Conservation (phyloP, 2,113 vertebrate species). For the Heptranchias perlo region DNA sequence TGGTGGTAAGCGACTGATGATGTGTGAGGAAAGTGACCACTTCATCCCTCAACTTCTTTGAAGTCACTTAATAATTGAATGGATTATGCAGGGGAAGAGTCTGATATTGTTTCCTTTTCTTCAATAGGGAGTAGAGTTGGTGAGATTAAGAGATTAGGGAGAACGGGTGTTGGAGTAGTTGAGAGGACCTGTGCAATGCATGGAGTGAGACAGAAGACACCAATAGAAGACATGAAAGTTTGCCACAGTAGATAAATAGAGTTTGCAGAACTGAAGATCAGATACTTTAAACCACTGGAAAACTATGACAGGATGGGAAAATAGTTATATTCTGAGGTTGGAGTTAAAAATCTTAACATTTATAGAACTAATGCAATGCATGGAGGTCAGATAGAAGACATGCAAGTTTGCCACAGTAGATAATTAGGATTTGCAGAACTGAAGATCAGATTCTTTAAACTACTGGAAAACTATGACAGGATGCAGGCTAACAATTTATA, state of each 20-base stretch:
- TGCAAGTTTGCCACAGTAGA: not conserved
- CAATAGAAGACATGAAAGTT: not conserved
- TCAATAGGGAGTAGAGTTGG: not conserved
- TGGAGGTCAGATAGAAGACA: no score
- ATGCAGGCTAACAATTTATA: conserved; percentile 13
- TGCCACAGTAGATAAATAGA: not conserved
- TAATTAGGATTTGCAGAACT: not conserved
- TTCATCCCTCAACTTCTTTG: not conserved
- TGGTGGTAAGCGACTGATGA: not conserved
- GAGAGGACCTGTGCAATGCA: not conserved
- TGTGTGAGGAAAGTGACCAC: not conserved
- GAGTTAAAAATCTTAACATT: no score
- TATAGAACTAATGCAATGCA: no score
- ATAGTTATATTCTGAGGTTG: no score
- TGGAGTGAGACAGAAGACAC: not conserved
- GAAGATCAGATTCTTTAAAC: not conserved
- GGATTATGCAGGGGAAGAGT: not conserved
- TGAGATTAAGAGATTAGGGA: not conserved
- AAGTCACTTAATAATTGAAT: not conserved
- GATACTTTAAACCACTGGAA: not conserved
- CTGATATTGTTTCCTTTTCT: not conserved
- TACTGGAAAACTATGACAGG: not conserved
- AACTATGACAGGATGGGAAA: not conserved
- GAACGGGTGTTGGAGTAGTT: not conserved
- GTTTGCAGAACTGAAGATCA: not conserved